Evolutionary conservation across 2,888 invertebrate species (phyloP).

Genomic region (Thelaira solivaga): DNA sequence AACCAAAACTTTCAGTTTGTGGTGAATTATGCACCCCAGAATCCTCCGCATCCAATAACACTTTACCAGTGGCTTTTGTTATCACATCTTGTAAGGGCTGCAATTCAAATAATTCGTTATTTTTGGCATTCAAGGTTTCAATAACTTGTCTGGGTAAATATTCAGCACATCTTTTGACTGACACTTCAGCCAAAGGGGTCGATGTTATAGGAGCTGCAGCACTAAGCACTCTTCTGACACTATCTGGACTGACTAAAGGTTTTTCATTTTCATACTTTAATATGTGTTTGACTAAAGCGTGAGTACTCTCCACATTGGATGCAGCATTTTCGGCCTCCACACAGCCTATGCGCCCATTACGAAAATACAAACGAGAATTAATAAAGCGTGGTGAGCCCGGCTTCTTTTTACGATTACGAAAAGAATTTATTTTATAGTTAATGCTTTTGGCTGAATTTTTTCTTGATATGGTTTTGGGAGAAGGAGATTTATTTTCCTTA

Average conservation of each 20-base stretch:
- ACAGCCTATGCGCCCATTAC: constrained; percentile 77
- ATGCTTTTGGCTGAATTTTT: constrained; percentile 65
- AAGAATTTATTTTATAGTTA: constrained; percentile 76
- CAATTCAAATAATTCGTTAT: constrained; percentile 61
- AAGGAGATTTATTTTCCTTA: constrained; percentile 75
- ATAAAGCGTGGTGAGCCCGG: constrained; percentile 73
- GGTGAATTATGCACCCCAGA: constrained; percentile 58
- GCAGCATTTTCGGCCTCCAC: constrained; percentile 74
- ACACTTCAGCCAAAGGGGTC: constrained; percentile 1
- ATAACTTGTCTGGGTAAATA: constrained; percentile 48
- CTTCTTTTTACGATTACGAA: constrained; percentile 70
- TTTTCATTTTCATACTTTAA: constrained; percentile 75
- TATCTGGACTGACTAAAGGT: constrained; percentile 75
- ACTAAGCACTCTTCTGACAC: constrained; percentile 72
- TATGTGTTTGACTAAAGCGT: constrained; percentile 76
- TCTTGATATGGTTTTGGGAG: constrained; percentile 65
- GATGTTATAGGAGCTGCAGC: constrained; percentile 38
- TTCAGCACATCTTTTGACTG: constrained; percentile 18
- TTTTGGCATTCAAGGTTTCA: constrained; percentile 40
- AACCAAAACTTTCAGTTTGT: constrained; percentile 56
- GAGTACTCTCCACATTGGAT: constrained; percentile 76
- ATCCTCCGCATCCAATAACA: constrained; percentile 51
- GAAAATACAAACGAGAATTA: constrained; percentile 75
- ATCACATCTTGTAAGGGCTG: constrained; percentile 68
- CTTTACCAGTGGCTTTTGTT: constrained; percentile 63